Evolutionary conservation across 2,113 vertebrate genomes (phyloP), one percentile per base, ranked within the genome.

Genomic region (Chamaetylas fuelleborni): DNA sequence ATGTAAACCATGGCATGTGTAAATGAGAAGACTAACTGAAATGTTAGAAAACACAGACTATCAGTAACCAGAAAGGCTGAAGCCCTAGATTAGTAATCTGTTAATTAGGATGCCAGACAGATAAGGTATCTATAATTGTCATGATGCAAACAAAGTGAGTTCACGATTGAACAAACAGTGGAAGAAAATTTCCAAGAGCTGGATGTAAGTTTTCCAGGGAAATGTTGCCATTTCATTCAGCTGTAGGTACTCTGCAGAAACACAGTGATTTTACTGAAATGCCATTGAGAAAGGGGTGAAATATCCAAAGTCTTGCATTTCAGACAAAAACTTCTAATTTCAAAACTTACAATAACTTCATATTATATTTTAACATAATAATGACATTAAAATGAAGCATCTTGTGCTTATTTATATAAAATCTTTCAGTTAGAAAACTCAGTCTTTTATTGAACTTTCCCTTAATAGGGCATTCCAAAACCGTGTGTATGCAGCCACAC

Each of bases 211-310:
- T 87, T 79, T 88, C 31, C 54, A 57, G 54, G 62, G 62, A 45
- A 90, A 80, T 53, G 4, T 53, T 90, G 29, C 50, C 54, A 43
- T 91, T 74, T 57, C 22, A 22, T 53, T 74, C 51, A 42, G 10
- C 40, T 66, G 28, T 42, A 50, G 36, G 23, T 70, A 57, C 42
- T 84, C 70, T 56, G 56, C 47, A 73, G 43, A 83, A 88, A 28
- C 26, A n/a, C 15, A 29, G 33, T 42, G 20, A n/a, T 89, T 95
- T 91, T 70, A 90, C 18, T 79, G 71, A 91, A 80, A 70, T 86
- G 74, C 26, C 36, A 4, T 3, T 77, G 43, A 4, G 15, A 22
- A 86, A 15, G 18, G 15, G 19, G 1, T 0, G 0, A 53, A 64
- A 70, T 65, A 58, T 34, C 28, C 45, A 53, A 82, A 31, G 28